A percentile compares a stretch with the other conserved stretches of the same genome.
Evolutionary conservation across 2,888 invertebrate species (phyloP).

Genomic region (Dastarcus helophoroides): DNA sequence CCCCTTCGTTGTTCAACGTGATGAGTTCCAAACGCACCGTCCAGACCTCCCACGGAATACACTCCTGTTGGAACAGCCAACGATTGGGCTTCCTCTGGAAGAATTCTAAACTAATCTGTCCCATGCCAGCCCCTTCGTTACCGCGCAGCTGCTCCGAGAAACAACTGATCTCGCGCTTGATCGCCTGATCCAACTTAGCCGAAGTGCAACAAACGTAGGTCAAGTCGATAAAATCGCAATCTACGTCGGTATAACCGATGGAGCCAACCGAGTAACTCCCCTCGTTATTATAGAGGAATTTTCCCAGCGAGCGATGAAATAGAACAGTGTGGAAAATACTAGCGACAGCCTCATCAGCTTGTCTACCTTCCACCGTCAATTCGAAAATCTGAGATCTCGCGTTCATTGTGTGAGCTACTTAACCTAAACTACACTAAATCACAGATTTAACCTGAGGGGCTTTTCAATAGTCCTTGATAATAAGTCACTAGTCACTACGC

Average conservation of each 20-base stretch:
- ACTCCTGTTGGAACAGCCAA: conserved; percentile 85
- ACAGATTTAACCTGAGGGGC: background rate
- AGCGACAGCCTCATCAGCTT: conserved; percentile 85
- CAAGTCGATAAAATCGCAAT: conserved; percentile 96
- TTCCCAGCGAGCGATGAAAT: conserved; percentile 82
- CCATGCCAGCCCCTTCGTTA: conserved; percentile 56
- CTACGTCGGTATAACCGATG: conserved; percentile 90
- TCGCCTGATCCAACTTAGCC: conserved; percentile 56
- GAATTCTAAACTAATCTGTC: conserved; percentile 89
- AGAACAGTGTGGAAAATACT: conserved; percentile 87
- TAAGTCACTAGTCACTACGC: background rate
- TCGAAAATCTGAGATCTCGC: conserved; percentile 71
- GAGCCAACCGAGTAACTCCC: conserved; percentile 93
- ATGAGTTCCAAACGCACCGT: conserved; percentile 84
- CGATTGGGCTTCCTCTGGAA: conserved; percentile 82
- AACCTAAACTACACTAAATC: background rate
- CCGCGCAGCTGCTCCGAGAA: conserved; percentile 70
- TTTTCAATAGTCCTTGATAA: background rate
- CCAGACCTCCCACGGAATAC: conserved; percentile 98
- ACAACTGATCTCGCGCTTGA: conserved; percentile 63
- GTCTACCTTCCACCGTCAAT: conserved; percentile 77
- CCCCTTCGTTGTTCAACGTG: conserved; percentile 74
- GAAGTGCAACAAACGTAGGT: conserved; percentile 94
- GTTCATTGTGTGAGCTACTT: conserved; percentile 49
- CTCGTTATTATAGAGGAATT: conserved; percentile 89